These are phyloP conservation scores for Melanotaenia duboulayi DNA, from an alignment of 2,113 vertebrate genomes.

Conservation along the genomic window DNA sequence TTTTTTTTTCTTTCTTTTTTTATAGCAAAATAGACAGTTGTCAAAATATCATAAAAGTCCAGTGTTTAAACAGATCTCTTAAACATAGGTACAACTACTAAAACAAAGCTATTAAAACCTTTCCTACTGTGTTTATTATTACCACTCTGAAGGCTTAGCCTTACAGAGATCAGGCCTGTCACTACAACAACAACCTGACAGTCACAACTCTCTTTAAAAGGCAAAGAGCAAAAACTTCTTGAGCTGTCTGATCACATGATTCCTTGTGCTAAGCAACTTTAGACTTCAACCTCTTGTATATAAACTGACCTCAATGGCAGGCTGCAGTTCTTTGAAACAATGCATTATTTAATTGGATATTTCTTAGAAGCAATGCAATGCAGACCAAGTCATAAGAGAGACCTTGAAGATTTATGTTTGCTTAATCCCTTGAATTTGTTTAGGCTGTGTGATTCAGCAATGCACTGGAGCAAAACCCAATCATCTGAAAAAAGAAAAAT, in stretches of 20 bases:
- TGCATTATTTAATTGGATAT: slow-evolving; percentile 78
- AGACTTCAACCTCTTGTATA: slow-evolving; percentile 35
- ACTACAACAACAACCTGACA: too few species aligned
- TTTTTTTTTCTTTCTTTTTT: too few species aligned
- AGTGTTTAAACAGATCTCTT: too few species aligned
- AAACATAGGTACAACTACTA: too few species aligned
- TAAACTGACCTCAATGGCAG: slow-evolving; percentile 50
- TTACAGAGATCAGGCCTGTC: too few species aligned
- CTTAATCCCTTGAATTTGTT: slow-evolving; percentile 75
- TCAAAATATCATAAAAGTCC: too few species aligned
- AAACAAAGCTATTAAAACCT: too few species aligned
- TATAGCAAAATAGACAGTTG: too few species aligned
- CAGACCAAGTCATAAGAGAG: slow-evolving; percentile 65
- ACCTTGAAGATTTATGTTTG: slow-evolving; percentile 74
- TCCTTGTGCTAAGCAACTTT: slow-evolving; percentile 18
- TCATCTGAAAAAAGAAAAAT: slow-evolving; percentile 71
- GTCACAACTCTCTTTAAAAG: slow-evolving; percentile 10
- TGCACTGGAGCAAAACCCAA: slow-evolving; percentile 73
- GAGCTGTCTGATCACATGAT: slow-evolving; percentile 38
- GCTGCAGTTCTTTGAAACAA: slow-evolving; percentile 68
- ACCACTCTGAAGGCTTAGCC: too few species aligned
- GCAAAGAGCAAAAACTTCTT: slow-evolving; percentile 12
- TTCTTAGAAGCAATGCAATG: slow-evolving; percentile 73
- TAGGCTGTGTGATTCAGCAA: slow-evolving; percentile 68
- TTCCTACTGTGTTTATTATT: too few species aligned